A percentile compares a stretch with the other conserved stretches of the same genome.
Evolutionary conservation across 2,113 vertebrate species (phyloP).

Genomic region (Sterna hirundo): DNA sequence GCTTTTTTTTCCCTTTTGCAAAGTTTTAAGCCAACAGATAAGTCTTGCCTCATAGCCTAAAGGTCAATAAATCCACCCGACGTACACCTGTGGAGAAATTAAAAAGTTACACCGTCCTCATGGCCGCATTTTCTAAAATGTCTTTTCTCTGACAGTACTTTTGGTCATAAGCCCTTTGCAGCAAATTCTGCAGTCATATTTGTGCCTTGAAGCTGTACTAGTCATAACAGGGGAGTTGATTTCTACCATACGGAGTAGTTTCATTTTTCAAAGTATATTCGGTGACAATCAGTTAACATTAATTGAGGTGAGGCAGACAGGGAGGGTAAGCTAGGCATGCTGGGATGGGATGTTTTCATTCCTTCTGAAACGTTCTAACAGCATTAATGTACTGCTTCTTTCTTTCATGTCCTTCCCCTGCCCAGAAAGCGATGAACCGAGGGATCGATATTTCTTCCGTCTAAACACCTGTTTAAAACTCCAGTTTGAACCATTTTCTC

Average conservation of each 20-base stretch:
- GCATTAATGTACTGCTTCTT: not conserved
- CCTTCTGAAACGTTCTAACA: not conserved
- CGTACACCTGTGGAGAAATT: not conserved
- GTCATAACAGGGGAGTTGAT: not conserved
- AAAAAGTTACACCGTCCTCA: not conserved
- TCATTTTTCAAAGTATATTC: not conserved
- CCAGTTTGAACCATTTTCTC: not conserved
- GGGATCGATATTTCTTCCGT: not conserved
- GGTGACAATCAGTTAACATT: not conserved
- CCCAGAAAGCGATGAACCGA: not conserved
- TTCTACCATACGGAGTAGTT: not conserved
- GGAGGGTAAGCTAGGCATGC: not conserved
- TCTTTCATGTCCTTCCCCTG: not conserved
- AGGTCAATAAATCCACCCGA: not conserved
- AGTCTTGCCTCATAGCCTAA: not conserved
- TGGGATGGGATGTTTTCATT: not conserved
- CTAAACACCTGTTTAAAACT: not conserved
- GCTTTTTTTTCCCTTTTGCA: not conserved
- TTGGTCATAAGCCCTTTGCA: not conserved
- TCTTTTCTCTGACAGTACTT: not conserved
- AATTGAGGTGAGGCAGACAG: not conserved
- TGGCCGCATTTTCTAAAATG: not conserved
- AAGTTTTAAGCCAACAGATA: not conserved
- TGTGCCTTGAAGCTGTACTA: not conserved
- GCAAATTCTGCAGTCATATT: not conserved